Conservation (phyloP, 2,113 vertebrate species). For the Tupaia tana region DNA sequence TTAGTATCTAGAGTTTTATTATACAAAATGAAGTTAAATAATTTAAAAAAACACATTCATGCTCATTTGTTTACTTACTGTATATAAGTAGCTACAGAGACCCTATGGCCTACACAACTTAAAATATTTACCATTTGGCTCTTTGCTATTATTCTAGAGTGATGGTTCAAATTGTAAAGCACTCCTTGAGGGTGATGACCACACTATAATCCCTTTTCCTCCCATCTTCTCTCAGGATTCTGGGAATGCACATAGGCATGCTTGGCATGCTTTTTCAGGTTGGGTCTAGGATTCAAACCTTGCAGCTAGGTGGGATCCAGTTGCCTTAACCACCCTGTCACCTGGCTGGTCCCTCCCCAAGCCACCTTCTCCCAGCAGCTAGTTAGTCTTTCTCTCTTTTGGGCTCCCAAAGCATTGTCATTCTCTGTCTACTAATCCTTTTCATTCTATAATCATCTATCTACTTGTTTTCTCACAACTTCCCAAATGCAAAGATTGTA, state of each 20-base stretch:
- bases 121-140: background rate
- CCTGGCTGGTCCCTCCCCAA: background rate
- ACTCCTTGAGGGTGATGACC: no score
- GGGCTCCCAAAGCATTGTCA: slow-evolving; percentile 27
- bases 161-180: background rate
- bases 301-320: no score
- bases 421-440: background rate
- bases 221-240: no score
- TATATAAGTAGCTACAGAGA: background rate
- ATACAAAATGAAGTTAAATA: background rate
- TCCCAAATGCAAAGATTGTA: slow-evolving; percentile 15
- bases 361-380: background rate
- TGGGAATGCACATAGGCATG: no score
- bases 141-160: background rate
- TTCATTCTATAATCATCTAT: background rate
- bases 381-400: background rate
- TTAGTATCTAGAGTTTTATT: background rate
- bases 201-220: no score
- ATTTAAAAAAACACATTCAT: background rate
- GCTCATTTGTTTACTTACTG: background rate
- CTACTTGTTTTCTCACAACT: slow-evolving; percentile 30
- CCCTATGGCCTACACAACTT: background rate
- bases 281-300: no score
- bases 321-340: no score
- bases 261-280: no score